These are phyloP conservation scores for Meganola albula DNA, from an alignment of 2,888 invertebrate genomes.

Conservation along the genomic window DNA sequence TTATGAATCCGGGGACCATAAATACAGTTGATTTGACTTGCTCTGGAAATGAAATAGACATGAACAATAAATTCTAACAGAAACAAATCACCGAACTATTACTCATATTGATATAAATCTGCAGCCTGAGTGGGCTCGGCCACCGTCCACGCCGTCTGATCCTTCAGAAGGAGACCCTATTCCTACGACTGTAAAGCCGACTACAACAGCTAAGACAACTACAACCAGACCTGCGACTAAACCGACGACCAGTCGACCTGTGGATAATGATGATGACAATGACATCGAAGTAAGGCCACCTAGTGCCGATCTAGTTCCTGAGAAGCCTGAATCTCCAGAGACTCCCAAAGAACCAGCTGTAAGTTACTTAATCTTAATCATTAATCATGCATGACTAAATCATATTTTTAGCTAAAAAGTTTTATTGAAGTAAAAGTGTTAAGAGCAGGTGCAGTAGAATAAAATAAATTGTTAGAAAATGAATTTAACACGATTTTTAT, in stretches of 20 bases:
- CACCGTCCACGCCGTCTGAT: slow-evolving; percentile 82
- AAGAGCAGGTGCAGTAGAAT: too few relatives aligned
- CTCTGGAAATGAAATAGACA: slow-evolving; percentile 27
- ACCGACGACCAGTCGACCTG: slow-evolving; percentile 16
- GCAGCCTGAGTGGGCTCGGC: slow-evolving; percentile 89
- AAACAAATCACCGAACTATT: slow-evolving; percentile 37
- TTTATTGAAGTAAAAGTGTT: too few relatives aligned
- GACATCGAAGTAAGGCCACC: slow-evolving; percentile 31
- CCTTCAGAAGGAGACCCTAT: slow-evolving; percentile 67
- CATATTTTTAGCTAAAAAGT: too few relatives aligned
- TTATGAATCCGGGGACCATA: slow-evolving; percentile 16
- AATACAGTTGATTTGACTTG: slow-evolving; percentile 28
- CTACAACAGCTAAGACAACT: slow-evolving; percentile 29
- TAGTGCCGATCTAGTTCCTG: too few relatives aligned
- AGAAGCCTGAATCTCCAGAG: too few relatives aligned
- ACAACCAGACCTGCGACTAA: slow-evolving; percentile 33
- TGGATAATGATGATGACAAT: slow-evolving; percentile 25
- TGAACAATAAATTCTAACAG: slow-evolving; percentile 35
- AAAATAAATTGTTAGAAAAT: too few relatives aligned
- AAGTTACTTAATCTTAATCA: not conserved
- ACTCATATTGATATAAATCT: slow-evolving; percentile 42
- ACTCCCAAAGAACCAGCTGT: slow-evolving; percentile 33
- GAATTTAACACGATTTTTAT: not conserved
- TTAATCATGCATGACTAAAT: too few relatives aligned
- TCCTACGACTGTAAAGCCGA: slow-evolving; percentile 35